Percentiles rank a stretch among this genome's conserved stretches.
Evolutionary conservation across 2,113 vertebrate species (phyloP).

Genomic region (Circaetus gallicus): DNA sequence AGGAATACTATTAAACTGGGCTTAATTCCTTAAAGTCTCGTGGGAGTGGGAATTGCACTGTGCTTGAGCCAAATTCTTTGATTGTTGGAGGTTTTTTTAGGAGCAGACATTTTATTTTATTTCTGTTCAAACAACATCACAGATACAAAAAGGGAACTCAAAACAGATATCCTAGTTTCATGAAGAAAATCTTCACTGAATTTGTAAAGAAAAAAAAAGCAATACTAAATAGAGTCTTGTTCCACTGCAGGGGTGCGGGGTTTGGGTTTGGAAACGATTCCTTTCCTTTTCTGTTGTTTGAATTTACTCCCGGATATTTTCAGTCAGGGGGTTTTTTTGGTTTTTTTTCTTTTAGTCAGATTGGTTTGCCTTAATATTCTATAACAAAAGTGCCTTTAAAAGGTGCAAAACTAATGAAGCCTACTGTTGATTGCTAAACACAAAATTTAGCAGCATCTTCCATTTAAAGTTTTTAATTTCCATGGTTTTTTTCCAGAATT

Average conservation of each 20-base stretch:
- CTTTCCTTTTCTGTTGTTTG: not conserved
- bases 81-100: not conserved
- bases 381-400: not conserved
- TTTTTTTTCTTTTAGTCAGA: not conserved
- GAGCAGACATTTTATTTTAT: not conserved
- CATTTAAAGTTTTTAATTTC: not conserved
- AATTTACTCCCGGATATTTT: not conserved
- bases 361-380: not conserved
- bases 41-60: not conserved
- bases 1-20: not conserved
- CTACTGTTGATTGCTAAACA: not conserved
- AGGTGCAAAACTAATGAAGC: not conserved
- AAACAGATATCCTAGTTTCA: not conserved
- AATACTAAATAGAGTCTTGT: not conserved
- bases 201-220: not conserved
- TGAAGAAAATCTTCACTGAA: not conserved
- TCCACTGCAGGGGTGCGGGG: accelerated
- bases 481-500: not conserved
- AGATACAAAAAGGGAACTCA: not conserved
- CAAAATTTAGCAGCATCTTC: not conserved
- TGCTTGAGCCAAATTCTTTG: not conserved
- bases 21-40: not conserved
- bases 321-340: not conserved
- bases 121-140: not conserved
- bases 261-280: not conserved